Evolutionary conservation across 2,797 vertebrate genomes (phyloP).

Genomic region (Kryptopterus vitreolus): DNA sequence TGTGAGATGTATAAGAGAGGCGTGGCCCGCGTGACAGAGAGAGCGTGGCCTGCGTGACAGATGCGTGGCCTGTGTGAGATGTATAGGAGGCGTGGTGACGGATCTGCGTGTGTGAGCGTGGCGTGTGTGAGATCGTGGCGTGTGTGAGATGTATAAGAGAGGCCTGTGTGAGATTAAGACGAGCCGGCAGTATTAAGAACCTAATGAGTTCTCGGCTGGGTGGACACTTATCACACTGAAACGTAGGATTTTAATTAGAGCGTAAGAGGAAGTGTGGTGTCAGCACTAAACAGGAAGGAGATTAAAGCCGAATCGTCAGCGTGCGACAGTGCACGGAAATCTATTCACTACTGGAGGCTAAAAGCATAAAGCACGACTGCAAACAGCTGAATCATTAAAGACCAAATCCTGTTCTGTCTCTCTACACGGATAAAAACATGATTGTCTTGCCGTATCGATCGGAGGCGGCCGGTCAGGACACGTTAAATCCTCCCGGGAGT

Average conservation of each 20-base stretch:
- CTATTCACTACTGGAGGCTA: conserved; percentile 21
- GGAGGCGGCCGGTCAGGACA: background rate
- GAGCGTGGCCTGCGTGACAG: background rate
- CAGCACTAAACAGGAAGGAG: conserved; percentile 17
- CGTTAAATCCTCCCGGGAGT: background rate
- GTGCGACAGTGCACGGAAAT: conserved; percentile 19
- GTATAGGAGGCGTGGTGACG: too few species aligned
- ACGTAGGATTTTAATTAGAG: conserved; percentile 17
- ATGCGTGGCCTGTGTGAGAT: background rate
- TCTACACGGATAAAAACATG: conserved; percentile 3
- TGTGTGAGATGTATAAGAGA: background rate
- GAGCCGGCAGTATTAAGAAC: too few species aligned
- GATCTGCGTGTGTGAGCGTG: background rate
- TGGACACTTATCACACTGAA: conserved; percentile 6
- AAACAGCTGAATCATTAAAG: conserved; percentile 15
- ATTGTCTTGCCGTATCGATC: background rate
- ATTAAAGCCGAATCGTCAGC: conserved; percentile 28
- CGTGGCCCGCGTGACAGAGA: background rate
- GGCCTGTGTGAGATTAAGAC: background rate
- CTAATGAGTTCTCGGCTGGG: background rate
- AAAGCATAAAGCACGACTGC: background rate
- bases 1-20: background rate
- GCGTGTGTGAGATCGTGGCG: background rate
- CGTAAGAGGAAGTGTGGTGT: conserved; percentile 1
- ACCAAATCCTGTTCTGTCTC: conserved; percentile 3